phyloP scores from a whole-genome alignment of 2,888 invertebrate genomes.

The Dasysyrphus tricinctus region DNA sequence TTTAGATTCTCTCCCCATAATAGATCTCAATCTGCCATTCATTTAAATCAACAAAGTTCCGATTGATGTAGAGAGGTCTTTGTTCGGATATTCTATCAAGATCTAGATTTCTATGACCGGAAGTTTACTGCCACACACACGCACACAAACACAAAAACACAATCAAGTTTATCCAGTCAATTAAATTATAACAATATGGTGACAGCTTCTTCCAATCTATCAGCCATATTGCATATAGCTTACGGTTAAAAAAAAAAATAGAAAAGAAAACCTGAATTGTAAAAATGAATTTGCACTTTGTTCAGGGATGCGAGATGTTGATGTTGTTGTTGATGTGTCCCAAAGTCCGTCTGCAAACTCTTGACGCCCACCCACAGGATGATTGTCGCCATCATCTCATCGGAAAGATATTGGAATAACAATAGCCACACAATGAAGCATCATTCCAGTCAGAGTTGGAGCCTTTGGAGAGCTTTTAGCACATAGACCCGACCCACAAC shows the following conservation, averaged over 20 bases:
- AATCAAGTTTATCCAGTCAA: constrained; percentile 33
- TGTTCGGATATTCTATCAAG: constrained; percentile 10
- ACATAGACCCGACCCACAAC: no score
- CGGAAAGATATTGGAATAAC: constrained; percentile 14
- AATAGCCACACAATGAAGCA: constrained; percentile 13
- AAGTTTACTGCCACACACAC: neutral
- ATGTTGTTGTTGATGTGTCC: constrained; percentile 8
- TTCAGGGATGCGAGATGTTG: constrained; percentile 13
- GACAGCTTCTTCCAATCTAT: constrained; percentile 19
- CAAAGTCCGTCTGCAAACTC: neutral
- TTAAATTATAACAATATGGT: constrained; percentile 35
- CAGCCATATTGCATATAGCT: neutral
- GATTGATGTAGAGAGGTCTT: neutral
- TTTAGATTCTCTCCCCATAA: neutral
- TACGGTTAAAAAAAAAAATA: neutral
- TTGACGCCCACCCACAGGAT: neutral
- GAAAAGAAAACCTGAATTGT: neutral
- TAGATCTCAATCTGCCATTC: constrained; percentile 22
- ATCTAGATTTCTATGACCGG: constrained; percentile 8
- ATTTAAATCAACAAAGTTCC: constrained; percentile 17
- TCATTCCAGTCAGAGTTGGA: neutral
- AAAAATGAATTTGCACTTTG: constrained; percentile 33
- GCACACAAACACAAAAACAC: neutral
- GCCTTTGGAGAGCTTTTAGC: no score
- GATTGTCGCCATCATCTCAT: no score